Evolutionary conservation across 2,888 invertebrate species (phyloP).

Genomic region (Tiphia femorata): DNA sequence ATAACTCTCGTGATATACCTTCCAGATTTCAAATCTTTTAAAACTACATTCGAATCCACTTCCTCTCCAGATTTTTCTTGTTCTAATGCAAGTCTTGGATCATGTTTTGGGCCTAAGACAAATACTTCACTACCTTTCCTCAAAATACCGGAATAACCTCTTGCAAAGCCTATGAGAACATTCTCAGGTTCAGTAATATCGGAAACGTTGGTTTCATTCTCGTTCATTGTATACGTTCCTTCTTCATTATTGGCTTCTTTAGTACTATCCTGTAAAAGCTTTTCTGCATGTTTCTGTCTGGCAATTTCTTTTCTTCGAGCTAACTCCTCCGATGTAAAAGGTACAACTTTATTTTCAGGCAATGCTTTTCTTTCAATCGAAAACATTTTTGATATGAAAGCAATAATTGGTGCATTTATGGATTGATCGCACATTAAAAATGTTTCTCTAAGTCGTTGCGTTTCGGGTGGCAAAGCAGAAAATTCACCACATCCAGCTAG

Average conservation of each 20-base stretch:
- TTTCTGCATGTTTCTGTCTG: slow-evolving; percentile 76
- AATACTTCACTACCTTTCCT: slow-evolving; percentile 82
- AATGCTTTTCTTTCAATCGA: slow-evolving; percentile 81
- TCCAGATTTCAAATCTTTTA: slow-evolving; percentile 75
- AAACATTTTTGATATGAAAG: slow-evolving; percentile 91
- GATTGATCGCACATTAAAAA: slow-evolving; percentile 78
- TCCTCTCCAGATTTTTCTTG: slow-evolving; percentile 65
- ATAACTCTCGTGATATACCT: slow-evolving; percentile 76
- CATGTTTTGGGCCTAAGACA: slow-evolving; percentile 89
- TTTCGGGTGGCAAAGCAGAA: slow-evolving; percentile 77
- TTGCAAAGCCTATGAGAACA: slow-evolving; percentile 90
- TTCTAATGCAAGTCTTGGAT: slow-evolving; percentile 76
- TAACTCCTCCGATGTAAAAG: slow-evolving; percentile 82
- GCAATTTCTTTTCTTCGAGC: slow-evolving; percentile 77
- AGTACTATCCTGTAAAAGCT: slow-evolving; percentile 37
- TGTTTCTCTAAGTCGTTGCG: slow-evolving; percentile 78
- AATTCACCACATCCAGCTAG: slow-evolving; percentile 81
- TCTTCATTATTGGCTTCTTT: slow-evolving; percentile 13
- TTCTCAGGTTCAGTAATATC: slow-evolving; percentile 67
- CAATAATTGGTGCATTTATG: slow-evolving; percentile 77
- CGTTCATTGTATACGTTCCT: neutral
- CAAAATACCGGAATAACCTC: slow-evolving; percentile 91
- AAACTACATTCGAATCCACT: slow-evolving; percentile 70
- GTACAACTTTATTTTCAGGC: slow-evolving; percentile 84
- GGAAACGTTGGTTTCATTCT: neutral